These are phyloP conservation scores for Penaeus vannamei DNA, from an alignment of 1,140 invertebrate genomes.

Conservation along the genomic window DNA sequence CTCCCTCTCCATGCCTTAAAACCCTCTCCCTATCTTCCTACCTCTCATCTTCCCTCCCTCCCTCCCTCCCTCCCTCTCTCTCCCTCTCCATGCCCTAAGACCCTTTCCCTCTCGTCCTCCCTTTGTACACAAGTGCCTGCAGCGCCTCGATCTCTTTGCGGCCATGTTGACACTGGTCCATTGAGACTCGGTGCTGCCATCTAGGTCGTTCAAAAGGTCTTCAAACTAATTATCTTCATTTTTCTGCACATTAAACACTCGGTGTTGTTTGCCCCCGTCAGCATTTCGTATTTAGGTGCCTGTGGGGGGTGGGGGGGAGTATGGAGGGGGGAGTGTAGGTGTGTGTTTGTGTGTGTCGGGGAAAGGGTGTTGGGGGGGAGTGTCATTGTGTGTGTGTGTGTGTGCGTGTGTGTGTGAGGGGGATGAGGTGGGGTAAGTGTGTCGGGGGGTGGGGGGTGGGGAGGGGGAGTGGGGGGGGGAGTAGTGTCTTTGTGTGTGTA, in stretches of 20 bases:
- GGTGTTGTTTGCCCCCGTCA: constrained; percentile 37
- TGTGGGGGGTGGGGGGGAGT: background rate
- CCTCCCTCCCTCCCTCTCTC: background rate
- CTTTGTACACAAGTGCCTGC: background rate
- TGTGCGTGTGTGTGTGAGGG: too few relatives aligned
- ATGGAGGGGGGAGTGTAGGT: too few relatives aligned
- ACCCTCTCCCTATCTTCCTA: background rate
- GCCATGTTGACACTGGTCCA: constrained; percentile 47
- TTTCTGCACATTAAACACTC: constrained; percentile 59
- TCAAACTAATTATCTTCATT: constrained; percentile 63
- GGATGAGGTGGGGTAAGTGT: too few relatives aligned
- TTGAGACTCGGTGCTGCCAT: constrained; percentile 29
- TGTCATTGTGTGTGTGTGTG: too few relatives aligned
- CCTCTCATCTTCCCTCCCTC: background rate
- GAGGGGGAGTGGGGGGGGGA: background rate
- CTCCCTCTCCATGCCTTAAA: constrained; percentile 37
- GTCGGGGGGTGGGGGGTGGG: background rate
- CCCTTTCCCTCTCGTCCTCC: constrained; percentile 4
- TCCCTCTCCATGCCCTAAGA: background rate
- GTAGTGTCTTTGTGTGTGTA: too few relatives aligned
- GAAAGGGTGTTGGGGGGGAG: too few relatives aligned
- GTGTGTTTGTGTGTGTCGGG: too few relatives aligned
- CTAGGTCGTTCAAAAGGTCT: constrained; percentile 43
- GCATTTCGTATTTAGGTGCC: constrained; percentile 31
- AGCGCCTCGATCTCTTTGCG: background rate